Conservation (phyloP, 1,140 invertebrate genomes). For the Ruditapes philippinarum region DNA sequence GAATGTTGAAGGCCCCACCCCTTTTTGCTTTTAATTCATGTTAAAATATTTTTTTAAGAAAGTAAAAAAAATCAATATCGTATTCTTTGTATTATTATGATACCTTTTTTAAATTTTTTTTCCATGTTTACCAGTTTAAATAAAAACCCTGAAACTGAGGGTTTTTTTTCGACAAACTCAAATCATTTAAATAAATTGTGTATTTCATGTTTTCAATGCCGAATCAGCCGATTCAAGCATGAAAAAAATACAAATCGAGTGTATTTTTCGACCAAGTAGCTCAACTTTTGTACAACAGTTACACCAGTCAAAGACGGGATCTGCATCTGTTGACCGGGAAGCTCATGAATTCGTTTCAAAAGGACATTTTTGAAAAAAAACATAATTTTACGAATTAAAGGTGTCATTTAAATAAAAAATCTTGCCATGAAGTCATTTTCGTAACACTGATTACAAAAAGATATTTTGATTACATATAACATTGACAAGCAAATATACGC, state of each 20-base stretch:
- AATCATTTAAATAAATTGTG: slow-evolving; percentile 30
- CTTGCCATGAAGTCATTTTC: too few species aligned
- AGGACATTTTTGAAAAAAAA: slow-evolving; percentile 35
- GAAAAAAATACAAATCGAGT: slow-evolving; percentile 30
- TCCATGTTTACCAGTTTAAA: background rate
- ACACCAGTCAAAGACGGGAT: slow-evolving; percentile 25
- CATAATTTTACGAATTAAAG: too few species aligned
- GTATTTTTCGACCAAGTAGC: slow-evolving; percentile 36
- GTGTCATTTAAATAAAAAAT: too few species aligned
- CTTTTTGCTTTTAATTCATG: too few species aligned
- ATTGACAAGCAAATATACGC: too few species aligned
- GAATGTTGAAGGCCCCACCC: too few species aligned
- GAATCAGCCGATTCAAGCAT: slow-evolving; percentile 34
- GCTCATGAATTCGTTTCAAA: background rate
- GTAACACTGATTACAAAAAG: too few species aligned
- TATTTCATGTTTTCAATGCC: slow-evolving; percentile 64
- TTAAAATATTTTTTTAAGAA: too few species aligned
- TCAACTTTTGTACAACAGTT: slow-evolving; percentile 57
- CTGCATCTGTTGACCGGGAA: slow-evolving; percentile 45
- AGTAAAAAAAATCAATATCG: too few species aligned
- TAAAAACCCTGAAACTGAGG: slow-evolving; percentile 34
- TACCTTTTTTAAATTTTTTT: too few species aligned
- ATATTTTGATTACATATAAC: too few species aligned
- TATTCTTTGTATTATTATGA: too few species aligned
- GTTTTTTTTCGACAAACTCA: slow-evolving; percentile 49